Conservation (phyloP, 2,797 vertebrate genomes). For the Parotocinclus haroldoi region DNA sequence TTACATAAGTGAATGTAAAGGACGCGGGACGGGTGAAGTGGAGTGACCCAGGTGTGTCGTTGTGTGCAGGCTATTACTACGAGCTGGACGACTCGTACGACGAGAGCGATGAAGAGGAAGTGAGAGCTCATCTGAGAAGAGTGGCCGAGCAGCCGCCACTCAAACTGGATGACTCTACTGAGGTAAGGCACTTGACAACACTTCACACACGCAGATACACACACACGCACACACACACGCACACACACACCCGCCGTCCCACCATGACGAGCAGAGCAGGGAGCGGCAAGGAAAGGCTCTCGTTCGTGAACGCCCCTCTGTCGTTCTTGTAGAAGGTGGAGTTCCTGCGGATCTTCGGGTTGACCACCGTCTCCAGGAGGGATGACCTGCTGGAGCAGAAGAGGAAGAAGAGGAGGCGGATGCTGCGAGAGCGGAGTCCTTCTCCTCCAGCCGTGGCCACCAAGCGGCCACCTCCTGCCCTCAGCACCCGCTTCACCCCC, state of each 20-base stretch:
- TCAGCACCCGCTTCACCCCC: constrained; percentile 90
- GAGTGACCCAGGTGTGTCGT: constrained; percentile 24
- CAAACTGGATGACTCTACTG: constrained; percentile 89
- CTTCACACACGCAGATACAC: constrained; percentile 11
- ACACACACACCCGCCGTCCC: no score
- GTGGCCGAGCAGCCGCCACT: constrained; percentile 92
- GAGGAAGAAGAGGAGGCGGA: constrained; percentile 86
- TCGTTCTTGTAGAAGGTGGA: constrained; percentile 81
- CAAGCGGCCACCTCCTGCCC: constrained; percentile 80
- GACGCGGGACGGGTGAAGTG: no score
- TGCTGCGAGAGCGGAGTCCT: constrained; percentile 91
- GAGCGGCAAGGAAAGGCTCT: no score
- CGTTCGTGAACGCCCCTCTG: not conserved
- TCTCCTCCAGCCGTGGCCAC: constrained; percentile 78
- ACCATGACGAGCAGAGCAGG: not conserved
- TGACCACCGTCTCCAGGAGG: constrained; percentile 86
- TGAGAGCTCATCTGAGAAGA: constrained; percentile 89
- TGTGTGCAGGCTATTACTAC: constrained; percentile 87
- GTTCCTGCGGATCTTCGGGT: constrained; percentile 85
- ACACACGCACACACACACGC: no score
- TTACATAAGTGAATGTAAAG: no score
- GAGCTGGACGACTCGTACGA: constrained; percentile 97
- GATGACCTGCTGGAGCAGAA: constrained; percentile 89
- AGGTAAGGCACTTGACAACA: constrained; percentile 70
- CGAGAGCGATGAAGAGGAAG: constrained; percentile 95